phyloP scores from a whole-genome alignment of 2,797 vertebrate genomes.

The Chiloscyllium punctatum region DNA sequence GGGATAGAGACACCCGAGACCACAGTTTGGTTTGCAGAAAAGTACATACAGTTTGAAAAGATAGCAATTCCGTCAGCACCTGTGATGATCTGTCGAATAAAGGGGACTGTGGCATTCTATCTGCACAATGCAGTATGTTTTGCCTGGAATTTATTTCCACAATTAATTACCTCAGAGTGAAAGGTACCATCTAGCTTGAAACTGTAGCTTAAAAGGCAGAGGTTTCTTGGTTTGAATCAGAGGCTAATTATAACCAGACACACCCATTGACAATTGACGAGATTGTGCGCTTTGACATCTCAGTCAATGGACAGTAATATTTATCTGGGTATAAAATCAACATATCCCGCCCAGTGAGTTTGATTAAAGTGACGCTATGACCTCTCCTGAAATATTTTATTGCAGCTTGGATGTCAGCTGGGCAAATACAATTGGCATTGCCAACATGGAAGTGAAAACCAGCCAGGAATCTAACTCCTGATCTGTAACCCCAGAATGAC shows the following conservation, averaged over 20 bases:
- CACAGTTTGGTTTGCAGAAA: not conserved
- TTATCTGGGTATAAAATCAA: not conserved
- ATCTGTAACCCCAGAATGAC: not conserved
- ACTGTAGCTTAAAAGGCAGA: not conserved
- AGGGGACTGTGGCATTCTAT: not conserved
- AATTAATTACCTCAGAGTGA: not conserved
- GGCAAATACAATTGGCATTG: not conserved
- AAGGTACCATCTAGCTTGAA: not conserved
- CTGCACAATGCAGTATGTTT: not conserved
- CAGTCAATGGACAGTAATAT: not conserved
- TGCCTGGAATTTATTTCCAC: not conserved
- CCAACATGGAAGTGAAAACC: not conserved
- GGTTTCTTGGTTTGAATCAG: not conserved
- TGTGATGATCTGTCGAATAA: not conserved
- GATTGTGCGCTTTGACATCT: not conserved
- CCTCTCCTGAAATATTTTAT: not conserved
- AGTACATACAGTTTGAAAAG: not conserved
- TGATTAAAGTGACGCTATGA: not conserved
- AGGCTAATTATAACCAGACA: not conserved
- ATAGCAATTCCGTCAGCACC: not conserved
- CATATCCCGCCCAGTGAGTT: not conserved
- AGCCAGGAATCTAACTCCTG: not conserved
- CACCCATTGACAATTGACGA: not conserved
- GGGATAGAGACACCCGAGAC: rapidly evolving
- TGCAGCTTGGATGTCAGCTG: not conserved